These are phyloP conservation scores for Psittacula cyanocephala DNA, from an alignment of 2,113 vertebrate genomes.

Conservation along the genomic window DNA sequence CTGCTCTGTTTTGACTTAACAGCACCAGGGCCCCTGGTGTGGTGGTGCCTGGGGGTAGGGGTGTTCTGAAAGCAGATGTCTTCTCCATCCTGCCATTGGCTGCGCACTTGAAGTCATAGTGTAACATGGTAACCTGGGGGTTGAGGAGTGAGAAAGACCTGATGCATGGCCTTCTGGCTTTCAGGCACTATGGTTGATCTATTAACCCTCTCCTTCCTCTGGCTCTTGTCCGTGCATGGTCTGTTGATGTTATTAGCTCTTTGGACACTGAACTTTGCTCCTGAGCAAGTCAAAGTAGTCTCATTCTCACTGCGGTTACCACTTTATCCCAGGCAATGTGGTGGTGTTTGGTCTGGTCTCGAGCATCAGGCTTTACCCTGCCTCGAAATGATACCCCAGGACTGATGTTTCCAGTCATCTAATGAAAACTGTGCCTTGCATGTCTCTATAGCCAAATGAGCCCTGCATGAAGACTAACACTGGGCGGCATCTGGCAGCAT, in stretches of 20 bases:
- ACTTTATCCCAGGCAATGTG: background rate
- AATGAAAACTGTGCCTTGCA: background rate
- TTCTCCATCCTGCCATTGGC: rapidly evolving
- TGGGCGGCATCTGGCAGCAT: background rate
- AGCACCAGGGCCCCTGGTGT: background rate
- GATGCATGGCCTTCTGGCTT: rapidly evolving
- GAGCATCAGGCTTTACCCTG: background rate
- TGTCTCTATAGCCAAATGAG: background rate
- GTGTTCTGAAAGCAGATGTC: background rate
- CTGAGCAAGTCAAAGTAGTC: background rate
- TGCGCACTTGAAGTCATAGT: rapidly evolving
- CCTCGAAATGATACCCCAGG: background rate
- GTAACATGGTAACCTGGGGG: rapidly evolving
- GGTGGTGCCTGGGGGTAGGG: background rate
- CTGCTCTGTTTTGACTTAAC: background rate
- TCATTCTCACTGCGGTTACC: rapidly evolving
- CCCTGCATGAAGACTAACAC: background rate
- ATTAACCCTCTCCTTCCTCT: background rate
- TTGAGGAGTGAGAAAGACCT: background rate
- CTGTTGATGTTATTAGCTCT: background rate
- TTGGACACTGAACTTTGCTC: background rate
- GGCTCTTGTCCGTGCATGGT: background rate
- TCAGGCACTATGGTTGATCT: background rate
- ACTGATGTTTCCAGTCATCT: background rate
- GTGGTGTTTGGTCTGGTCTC: background rate